Percentiles rank a stretch among this genome's conserved stretches.
phyloP scores from a whole-genome alignment of 2,113 vertebrate genomes.

The Panthera tigris region DNA sequence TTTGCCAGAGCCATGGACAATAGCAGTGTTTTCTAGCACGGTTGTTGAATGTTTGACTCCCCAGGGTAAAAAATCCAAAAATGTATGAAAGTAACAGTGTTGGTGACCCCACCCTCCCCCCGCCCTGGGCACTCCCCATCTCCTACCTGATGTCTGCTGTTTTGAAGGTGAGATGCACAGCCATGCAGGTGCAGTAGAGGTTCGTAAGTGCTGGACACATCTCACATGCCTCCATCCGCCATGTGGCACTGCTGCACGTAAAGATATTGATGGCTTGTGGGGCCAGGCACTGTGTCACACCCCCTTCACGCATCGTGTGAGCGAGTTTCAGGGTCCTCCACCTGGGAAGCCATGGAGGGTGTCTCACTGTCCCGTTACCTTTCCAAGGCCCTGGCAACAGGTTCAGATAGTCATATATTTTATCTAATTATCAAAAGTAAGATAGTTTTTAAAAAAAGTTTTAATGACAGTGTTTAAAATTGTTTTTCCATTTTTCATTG shows the following conservation, averaged over 20 bases:
- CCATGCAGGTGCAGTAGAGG: rapidly evolving
- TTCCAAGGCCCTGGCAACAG: not conserved
- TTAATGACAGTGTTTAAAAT: too few species aligned
- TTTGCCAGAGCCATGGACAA: not conserved
- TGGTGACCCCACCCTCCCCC: not conserved
- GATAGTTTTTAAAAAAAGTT: too few species aligned
- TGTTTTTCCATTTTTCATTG: too few species aligned
- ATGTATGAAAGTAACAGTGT: not conserved
- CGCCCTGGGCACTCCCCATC: rapidly evolving
- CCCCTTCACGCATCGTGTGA: not conserved
- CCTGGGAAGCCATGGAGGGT: too few species aligned
- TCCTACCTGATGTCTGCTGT: not conserved
- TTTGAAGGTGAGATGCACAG: rapidly evolving
- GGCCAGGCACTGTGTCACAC: rapidly evolving
- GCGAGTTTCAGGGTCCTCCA: not conserved
- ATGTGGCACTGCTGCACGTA: rapidly evolving
- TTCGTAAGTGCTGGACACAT: not conserved
- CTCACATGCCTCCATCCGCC: not conserved
- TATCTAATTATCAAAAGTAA: not conserved
- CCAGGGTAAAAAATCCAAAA: not conserved
- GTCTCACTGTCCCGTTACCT: not conserved
- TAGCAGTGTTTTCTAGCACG: not conserved
- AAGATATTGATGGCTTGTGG: not conserved
- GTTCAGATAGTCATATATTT: not conserved
- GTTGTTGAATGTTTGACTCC: slow-evolving; percentile 21